Percentiles rank a stretch among this genome's conserved stretches.
Evolutionary conservation across 2,797 vertebrate species (phyloP).

Genomic region (Nyctalus aviator): DNA sequence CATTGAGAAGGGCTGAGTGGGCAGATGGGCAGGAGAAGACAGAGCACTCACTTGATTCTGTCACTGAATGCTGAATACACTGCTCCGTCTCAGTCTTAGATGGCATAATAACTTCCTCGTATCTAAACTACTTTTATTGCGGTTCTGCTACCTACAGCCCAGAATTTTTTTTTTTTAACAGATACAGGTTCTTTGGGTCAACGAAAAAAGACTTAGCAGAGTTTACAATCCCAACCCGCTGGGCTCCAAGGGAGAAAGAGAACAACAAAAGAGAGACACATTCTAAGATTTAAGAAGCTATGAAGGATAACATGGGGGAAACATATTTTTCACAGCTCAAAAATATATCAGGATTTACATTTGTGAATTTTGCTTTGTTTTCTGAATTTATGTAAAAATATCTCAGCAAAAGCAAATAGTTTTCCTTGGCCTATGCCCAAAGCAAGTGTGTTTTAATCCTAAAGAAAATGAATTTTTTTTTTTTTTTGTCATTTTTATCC

Average conservation of each 20-base stretch:
- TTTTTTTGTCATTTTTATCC: constrained; percentile 46
- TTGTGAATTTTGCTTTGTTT: constrained; percentile 49
- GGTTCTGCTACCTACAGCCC: background rate
- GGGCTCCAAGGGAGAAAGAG: background rate
- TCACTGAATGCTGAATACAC: background rate
- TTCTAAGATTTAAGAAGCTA: background rate
- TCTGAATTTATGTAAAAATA: constrained; percentile 16
- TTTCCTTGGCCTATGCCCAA: constrained; percentile 10
- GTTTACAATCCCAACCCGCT: background rate
- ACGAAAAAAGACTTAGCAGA: background rate
- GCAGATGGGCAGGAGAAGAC: background rate
- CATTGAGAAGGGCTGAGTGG: background rate
- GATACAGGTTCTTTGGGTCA: background rate
- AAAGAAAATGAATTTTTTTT: background rate
- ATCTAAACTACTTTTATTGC: background rate
- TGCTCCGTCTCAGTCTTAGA: background rate
- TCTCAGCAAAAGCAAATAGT: background rate
- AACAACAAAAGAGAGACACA: background rate
- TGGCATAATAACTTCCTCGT: background rate
- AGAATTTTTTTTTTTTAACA: background rate
- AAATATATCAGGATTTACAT: constrained; percentile 54
- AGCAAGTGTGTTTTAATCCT: constrained; percentile 72
- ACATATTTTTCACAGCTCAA: background rate
- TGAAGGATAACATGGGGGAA: background rate
- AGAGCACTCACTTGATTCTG: accelerated